Evolutionary conservation across 2,888 invertebrate genomes (phyloP), one percentile per base, ranked within the genome.

Genomic region (Salticus scenicus): DNA sequence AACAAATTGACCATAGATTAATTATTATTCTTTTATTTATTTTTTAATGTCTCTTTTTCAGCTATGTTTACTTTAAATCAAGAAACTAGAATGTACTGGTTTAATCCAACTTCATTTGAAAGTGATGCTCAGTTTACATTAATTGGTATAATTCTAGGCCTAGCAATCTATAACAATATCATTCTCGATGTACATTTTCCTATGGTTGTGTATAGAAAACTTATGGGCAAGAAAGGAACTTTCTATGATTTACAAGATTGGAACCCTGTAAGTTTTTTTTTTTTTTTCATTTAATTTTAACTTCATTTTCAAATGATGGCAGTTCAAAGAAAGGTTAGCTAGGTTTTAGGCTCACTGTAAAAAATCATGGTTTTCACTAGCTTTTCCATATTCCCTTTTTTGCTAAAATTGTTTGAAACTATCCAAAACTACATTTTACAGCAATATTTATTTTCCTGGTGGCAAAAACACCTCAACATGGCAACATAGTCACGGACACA

Each of bases 91-190:
- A 92, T 92, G 47, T 93, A 93, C 90, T 97, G 96, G 97, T 98
- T 98, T 91, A 98, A 98, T 92, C 95, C 97, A 14, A 95, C 95
- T 14, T 97, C 97, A 57, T 97, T 97, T 90, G 98, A 98, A 92
- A 97, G 95, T 89, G 97, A 97, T 90, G 97, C 96, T 57, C 98
- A 98, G 92, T 98, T 97, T 92, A 97, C 96, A 0, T 92, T 98
- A 76, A 97, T 98, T 89, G 98, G 98, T 66, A 96, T 98, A 89
- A 96, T 98, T 70, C 93, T 98, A 83, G 98, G 98, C 5, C 93
- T 98, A 89, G 98, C 98, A 77, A 98, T 98, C 90, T 98, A 98
- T 92, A 98, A 98, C 92, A 97, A 97, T 91, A 95, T 98, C 37
- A 98, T 98, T 89, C 92, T 98, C 89, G 96, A 98, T 88, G 96